These are phyloP conservation scores for Pyrgus malvae DNA, from an alignment of 2,888 invertebrate species.

Conservation along the genomic window DNA sequence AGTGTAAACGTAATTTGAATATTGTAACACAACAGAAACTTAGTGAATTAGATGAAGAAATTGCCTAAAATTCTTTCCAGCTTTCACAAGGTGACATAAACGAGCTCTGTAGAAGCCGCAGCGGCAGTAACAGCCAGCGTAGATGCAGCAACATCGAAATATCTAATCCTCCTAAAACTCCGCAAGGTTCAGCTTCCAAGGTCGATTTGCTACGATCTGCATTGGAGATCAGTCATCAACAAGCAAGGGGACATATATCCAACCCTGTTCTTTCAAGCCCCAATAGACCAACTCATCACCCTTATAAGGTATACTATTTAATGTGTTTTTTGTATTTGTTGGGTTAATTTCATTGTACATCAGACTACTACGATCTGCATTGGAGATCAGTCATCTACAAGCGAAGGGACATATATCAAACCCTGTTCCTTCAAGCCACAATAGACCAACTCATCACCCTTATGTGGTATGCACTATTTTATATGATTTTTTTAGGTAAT, in stretches of 20 bases:
- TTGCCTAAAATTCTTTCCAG: constrained; percentile 55
- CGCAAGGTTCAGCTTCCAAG: constrained; percentile 79
- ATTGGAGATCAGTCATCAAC: constrained; percentile 84
- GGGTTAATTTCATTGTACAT: too few species aligned
- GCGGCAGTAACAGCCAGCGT: constrained; percentile 75
- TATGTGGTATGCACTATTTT: too few species aligned
- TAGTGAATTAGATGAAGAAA: too few species aligned
- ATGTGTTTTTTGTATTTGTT: too few species aligned
- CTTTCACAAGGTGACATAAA: constrained; percentile 79
- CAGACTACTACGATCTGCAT: constrained; percentile 86
- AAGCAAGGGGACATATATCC: constrained; percentile 80
- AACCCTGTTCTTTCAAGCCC: constrained; percentile 79
- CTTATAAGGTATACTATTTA: constrained; percentile 61
- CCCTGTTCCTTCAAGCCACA: constrained; percentile 74
- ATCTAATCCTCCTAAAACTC: constrained; percentile 57
- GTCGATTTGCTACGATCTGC: constrained; percentile 87
- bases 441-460: constrained; percentile 54
- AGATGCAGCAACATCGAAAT: constrained; percentile 82
- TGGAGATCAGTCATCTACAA: constrained; percentile 84
- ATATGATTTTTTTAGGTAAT: too few species aligned
- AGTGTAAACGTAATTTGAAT: too few species aligned
- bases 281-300: constrained; percentile 54
- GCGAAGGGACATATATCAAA: constrained; percentile 82
- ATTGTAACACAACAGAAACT: too few species aligned
- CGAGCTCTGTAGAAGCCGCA: constrained; percentile 71